Base-by-base conservation (phyloP, 2,797 vertebrate species). In the Zenarchopterus dispar region DNA sequence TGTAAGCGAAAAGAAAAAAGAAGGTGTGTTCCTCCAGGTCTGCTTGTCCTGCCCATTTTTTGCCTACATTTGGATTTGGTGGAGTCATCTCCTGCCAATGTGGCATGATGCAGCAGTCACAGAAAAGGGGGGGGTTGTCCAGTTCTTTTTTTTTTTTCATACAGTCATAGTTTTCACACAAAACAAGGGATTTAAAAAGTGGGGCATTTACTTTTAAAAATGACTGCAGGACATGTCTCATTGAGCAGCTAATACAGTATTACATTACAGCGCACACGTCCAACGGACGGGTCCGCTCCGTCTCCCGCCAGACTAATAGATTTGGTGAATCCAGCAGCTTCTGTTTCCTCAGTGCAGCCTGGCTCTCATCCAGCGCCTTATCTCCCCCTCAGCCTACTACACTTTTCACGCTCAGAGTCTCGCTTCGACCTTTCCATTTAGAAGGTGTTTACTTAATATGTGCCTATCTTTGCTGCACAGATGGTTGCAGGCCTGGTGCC, bases 391-490 rank as follows among this genome's bases (percentile, higher is more conserved):
- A 60, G 41, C 67, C 57, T 19, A 56, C 52, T 19, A 60, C 59
- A 58, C 56, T 69, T 75, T 75, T 60, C 57, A 67, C 56, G 33
- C 58, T 51, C 13, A n/a, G 16, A 64, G 53, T 58, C 66, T 70
- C 55, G 53, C 58, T 66, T 19, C 70, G 63, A 67, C 70, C 66
- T 77, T 75, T 77, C 31, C 6, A 17, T 58, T 70, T 77, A 74
- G 59, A 56, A 69, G 61, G 23, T 26, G 28, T 59, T 57, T 57
- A 51, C 53, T 68, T 42, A 62, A 45, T 48, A 69, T 23, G 52
- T 44, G 24, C 60, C 75, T 75, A 55, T 74, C 62, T 67, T 21
- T 36, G 45, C 5, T 17, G 48, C 49, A 13, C 62, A 71, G 60
- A 73, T 42, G 36, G 73, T 64, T 70, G 61, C 59, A 63, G 55